Percentiles rank a stretch among this genome's conserved stretches.
Conservation (phyloP, 2,113 vertebrate genomes). For the Phodopus roborovskii region DNA sequence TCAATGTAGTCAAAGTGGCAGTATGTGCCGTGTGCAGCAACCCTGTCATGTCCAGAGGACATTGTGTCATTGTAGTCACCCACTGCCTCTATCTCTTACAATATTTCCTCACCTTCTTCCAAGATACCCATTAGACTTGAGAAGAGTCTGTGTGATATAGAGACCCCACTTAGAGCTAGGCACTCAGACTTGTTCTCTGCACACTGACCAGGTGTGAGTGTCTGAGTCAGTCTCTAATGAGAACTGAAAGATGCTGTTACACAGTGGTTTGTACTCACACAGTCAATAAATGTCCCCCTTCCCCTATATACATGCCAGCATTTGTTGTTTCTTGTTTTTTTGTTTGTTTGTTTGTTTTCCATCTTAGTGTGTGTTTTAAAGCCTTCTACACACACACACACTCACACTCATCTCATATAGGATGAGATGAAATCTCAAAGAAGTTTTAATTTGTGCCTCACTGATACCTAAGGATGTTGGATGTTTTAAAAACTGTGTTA, state of each 20-base stretch:
- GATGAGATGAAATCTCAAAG: neutral
- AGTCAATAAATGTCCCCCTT: neutral
- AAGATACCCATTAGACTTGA: neutral
- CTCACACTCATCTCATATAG: too few species aligned
- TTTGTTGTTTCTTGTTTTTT: neutral
- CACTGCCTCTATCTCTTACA: neutral
- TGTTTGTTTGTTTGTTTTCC: too few species aligned
- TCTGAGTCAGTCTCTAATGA: neutral
- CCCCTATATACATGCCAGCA: neutral
- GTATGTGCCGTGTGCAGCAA: neutral
- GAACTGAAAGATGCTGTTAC: neutral
- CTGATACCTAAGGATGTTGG: neutral
- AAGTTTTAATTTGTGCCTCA: neutral
- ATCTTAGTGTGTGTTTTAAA: too few species aligned
- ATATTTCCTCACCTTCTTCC: neutral
- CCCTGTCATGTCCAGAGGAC: neutral
- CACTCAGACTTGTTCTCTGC: neutral
- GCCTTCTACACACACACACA: too few species aligned
- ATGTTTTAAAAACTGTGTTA: neutral
- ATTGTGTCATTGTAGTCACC: neutral
- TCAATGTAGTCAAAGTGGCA: too few species aligned
- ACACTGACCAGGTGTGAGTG: neutral
- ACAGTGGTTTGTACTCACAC: too few species aligned
- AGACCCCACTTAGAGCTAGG: neutral
- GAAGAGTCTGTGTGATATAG: too few species aligned